Evolutionary conservation across 2,888 invertebrate genomes (phyloP), one percentile per base, ranked within the genome.

Genomic region (Gymnosoma rotundatum): DNA sequence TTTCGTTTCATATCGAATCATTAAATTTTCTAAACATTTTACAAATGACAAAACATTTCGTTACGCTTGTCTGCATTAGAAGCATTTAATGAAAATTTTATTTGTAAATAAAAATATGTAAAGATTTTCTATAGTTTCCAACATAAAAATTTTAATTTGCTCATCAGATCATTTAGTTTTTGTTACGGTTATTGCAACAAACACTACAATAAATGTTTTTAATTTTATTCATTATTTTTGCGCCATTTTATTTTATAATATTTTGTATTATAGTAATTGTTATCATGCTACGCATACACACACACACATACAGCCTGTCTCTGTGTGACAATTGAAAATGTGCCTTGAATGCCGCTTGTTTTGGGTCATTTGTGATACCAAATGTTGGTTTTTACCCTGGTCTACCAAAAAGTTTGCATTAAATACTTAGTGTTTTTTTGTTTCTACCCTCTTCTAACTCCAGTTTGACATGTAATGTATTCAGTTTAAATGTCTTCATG

Each of bases 291-390:
- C 45, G 21, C 52, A 21, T 20, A 45, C 61, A 21, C 20, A 42
- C 38, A 14, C 20, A 42, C 16, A 50, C 18, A 42, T 50, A 38
- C 21, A 61, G n/a, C n/a, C n/a, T n/a, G n/a, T 2, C n/a, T 14
- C 16, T 36, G 21, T 61, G 18, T 66, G 52, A 18, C 70, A 69
- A 74, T 75, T 78, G 82, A 67, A 73, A 56, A 83, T 80, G 50
- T 79, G 52, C 69, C 50, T 78, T 61, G 20, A 81, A 74, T 74
- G 81, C 84, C 84, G 84, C 84, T 84, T 84, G 84, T 81, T 84
- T 84, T 81, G 84, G 84, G 81, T 84, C 74, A 81, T 84, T 84
- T 81, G 84, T 81, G 84, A 81, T 84, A 84, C 84, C 84, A 73
- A 83, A 78, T 84, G 81, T 78, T 84, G 84, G 84, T 84, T 84